phyloP scores from a whole-genome alignment of 2,888 invertebrate genomes.

The Pseudococcus longispinus region DNA sequence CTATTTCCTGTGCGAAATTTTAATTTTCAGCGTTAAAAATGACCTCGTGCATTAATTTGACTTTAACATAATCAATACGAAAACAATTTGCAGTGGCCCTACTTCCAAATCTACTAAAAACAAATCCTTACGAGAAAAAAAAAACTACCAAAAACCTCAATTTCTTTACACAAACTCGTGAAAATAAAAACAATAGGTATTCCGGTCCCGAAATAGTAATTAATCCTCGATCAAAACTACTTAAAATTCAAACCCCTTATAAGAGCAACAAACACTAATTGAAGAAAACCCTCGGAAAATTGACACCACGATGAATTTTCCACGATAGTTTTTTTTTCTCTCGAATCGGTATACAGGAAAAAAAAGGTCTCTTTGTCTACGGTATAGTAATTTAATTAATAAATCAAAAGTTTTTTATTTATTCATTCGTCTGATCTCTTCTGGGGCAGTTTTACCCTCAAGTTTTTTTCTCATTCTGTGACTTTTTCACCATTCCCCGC shows the following conservation, averaged over 20 bases:
- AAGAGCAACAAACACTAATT: conserved; percentile 55
- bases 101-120: background rate
- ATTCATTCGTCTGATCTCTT: conserved; percentile 55
- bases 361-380: conserved; percentile 47
- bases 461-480: conserved; percentile 49
- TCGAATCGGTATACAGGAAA: background rate
- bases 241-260: conserved; percentile 51
- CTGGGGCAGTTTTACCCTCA: conserved; percentile 54
- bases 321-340: conserved; percentile 41
- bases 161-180: too few relatives aligned
- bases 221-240: conserved; percentile 49
- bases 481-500: background rate
- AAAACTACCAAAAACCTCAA: background rate
- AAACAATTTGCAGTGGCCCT: too few relatives aligned
- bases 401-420: conserved; percentile 57
- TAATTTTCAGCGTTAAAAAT: too few relatives aligned
- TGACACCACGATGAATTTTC: conserved; percentile 50
- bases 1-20: too few relatives aligned
- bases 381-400: conserved; percentile 54
- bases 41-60: too few relatives aligned
- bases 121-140: background rate
- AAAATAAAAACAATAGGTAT: background rate
- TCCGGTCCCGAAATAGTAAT: conserved; percentile 44
- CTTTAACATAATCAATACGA: too few relatives aligned
- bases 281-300: conserved; percentile 23